phyloP scores from a whole-genome alignment of 1,140 invertebrate genomes.

The Zaprionus kolodkinae region DNA sequence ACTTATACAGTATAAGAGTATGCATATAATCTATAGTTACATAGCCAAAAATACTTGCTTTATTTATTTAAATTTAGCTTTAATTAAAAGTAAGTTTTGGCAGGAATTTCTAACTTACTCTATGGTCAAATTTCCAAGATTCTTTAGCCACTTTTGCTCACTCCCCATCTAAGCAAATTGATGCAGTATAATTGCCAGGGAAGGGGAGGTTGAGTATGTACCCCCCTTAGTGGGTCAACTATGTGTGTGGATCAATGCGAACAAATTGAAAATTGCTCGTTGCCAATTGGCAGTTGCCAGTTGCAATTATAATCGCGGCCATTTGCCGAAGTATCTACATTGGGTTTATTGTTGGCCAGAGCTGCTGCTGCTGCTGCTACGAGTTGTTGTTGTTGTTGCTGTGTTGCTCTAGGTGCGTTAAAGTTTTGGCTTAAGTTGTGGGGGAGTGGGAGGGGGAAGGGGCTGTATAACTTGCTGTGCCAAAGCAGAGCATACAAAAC shows the following conservation, averaged over 20 bases:
- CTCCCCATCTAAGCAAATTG: neutral
- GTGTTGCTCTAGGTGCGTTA: conserved; percentile 25
- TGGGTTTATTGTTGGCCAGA: conserved; percentile 14
- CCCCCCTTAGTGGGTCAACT: conserved; percentile 26
- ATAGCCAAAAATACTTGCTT: neutral
- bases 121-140: neutral
- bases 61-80: neutral
- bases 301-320: conserved; percentile 71
- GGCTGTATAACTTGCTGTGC: conserved; percentile 45
- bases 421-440: conserved; percentile 54
- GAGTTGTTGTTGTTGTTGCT: conserved; percentile 42
- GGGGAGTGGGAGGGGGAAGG: neutral
- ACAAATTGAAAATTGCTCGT: conserved; percentile 66
- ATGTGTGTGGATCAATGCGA: conserved; percentile 32
- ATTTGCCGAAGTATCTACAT: conserved; percentile 45
- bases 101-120: too few relatives aligned
- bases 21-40: neutral
- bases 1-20: too few relatives aligned
- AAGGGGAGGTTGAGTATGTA: neutral
- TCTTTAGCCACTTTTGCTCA: neutral
- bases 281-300: conserved; percentile 47
- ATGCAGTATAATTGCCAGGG: neutral
- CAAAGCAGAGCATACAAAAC: conserved; percentile 57
- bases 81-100: neutral
- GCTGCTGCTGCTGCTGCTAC: neutral